These are phyloP conservation scores for Saguinus midas DNA, from an alignment of 2,113 vertebrate species.

Conservation along the genomic window DNA sequence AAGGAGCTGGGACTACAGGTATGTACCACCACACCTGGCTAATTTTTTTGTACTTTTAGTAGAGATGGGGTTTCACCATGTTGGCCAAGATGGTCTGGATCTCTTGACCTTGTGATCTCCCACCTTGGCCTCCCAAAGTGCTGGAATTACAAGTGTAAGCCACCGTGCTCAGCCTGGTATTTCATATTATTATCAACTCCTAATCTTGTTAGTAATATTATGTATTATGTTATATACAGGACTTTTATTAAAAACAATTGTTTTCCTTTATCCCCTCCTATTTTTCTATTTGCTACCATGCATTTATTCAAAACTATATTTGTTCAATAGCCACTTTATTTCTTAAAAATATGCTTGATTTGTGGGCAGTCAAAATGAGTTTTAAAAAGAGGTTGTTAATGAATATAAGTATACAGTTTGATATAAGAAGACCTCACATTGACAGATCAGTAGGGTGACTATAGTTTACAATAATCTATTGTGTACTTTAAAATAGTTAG, in stretches of 20 bases:
- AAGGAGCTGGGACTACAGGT: too few relatives aligned
- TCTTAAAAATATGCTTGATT: not conserved
- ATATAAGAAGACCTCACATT: not conserved
- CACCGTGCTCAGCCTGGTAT: not conserved
- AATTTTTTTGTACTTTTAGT: too few relatives aligned
- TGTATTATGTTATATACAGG: not conserved
- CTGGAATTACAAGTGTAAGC: too few relatives aligned
- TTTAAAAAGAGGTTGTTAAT: not conserved
- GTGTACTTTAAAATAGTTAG: not conserved
- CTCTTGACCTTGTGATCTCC: too few relatives aligned
- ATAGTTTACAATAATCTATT: not conserved
- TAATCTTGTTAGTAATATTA: not conserved
- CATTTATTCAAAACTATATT: not conserved
- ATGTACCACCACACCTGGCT: rapidly evolving
- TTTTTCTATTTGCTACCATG: not conserved
- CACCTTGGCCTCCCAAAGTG: too few relatives aligned
- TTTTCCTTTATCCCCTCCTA: not conserved
- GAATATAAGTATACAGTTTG: not conserved
- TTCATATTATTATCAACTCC: not conserved
- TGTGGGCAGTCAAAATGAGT: slow-evolving; percentile 3
- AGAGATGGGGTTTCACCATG: too few relatives aligned
- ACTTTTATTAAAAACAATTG: not conserved
- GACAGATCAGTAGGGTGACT: not conserved
- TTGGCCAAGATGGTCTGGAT: too few relatives aligned
- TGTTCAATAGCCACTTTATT: not conserved